Evolutionary conservation across 1,140 invertebrate genomes (phyloP).

Genomic region (Saxidomus purpurata): DNA sequence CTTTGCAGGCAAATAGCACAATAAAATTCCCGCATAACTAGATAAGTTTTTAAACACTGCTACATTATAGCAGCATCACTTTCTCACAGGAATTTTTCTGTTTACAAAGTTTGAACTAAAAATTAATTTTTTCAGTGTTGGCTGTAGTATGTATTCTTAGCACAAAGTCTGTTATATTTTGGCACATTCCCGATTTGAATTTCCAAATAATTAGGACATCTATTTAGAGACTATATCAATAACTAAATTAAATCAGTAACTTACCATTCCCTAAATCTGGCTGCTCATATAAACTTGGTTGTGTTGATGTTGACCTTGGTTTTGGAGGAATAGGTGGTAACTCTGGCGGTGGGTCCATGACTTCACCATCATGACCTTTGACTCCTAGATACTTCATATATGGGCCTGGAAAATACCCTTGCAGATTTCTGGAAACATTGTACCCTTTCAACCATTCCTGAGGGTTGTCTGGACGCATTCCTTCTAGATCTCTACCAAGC

Average conservation of each 20-base stretch:
- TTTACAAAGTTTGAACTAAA: too few species aligned
- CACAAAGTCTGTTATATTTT: too few species aligned
- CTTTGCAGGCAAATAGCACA: too few species aligned
- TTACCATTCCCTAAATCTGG: neutral
- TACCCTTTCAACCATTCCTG: constrained; percentile 54
- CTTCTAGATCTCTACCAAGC: constrained; percentile 27
- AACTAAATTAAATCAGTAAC: neutral
- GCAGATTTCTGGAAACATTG: constrained; percentile 55
- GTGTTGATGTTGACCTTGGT: constrained; percentile 47
- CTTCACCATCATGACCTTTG: constrained; percentile 51
- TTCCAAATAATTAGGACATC: too few species aligned
- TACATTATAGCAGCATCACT: too few species aligned
- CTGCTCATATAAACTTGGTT: neutral
- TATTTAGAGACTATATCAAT: too few species aligned
- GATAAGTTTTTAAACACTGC: too few species aligned
- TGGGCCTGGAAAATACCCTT: constrained; percentile 61
- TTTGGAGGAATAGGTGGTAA: constrained; percentile 54
- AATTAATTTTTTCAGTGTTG: too few species aligned
- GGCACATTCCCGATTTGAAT: too few species aligned
- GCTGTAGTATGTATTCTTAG: too few species aligned
- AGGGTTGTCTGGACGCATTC: constrained; percentile 31
- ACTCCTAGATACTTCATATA: constrained; percentile 58
- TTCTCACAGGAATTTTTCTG: too few species aligned
- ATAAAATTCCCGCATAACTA: too few species aligned
- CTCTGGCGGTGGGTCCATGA: constrained; percentile 13